Conservation (phyloP, 2,113 vertebrate species). For the Capreolus pygargus region DNA sequence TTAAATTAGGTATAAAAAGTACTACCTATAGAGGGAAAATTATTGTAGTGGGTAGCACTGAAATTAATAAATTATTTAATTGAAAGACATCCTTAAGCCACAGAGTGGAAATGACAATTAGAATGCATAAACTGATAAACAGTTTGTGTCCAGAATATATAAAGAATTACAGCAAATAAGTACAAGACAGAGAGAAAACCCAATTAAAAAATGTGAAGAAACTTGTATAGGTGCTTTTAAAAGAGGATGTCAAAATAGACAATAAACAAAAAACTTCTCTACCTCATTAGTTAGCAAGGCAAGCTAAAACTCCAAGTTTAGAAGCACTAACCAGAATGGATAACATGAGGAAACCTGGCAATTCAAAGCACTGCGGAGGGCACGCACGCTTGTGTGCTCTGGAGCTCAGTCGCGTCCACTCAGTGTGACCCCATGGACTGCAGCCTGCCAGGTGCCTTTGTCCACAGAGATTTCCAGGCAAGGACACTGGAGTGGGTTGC, state of each 20-base stretch:
- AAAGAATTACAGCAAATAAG: neutral
- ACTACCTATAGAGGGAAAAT: neutral
- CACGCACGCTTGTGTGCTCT: accelerated
- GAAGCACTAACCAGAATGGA: neutral
- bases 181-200: neutral
- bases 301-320: neutral
- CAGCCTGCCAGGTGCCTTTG: neutral
- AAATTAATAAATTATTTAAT: neutral
- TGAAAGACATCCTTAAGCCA: neutral
- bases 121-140: neutral
- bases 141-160: neutral
- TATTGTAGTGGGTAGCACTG: neutral
- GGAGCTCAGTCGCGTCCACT: accelerated
- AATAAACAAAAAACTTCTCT: neutral
- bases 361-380: neutral
- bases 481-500: neutral
- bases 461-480: neutral
- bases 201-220: neutral
- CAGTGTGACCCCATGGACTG: accelerated
- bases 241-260: neutral
- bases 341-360: neutral
- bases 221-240: neutral
- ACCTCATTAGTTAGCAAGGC: neutral
- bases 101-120: neutral
- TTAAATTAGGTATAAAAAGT: neutral